phyloP scores from a whole-genome alignment of 2,797 vertebrate genomes.

The Mus minutoides region DNA sequence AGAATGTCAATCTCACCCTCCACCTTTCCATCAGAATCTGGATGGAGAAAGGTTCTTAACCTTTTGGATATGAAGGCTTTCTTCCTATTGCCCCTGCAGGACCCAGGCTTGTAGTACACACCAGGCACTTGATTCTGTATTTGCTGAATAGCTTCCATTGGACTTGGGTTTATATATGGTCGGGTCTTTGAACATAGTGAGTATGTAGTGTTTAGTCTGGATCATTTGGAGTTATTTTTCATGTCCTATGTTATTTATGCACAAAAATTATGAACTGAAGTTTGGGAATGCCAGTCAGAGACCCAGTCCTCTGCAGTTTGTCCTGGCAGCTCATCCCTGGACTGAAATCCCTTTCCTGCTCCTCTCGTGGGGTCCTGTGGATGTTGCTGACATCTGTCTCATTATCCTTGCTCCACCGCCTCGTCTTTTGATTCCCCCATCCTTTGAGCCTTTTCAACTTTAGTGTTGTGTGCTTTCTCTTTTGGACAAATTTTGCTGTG shows the following conservation, averaged over 20 bases:
- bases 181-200: not conserved
- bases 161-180: not conserved
- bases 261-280: not conserved
- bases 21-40: not conserved
- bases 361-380: not conserved
- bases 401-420: not conserved
- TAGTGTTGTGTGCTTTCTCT: not conserved
- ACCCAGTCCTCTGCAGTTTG: not conserved
- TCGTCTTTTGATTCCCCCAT: not conserved
- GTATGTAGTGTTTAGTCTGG: not conserved
- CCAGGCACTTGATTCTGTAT: not conserved
- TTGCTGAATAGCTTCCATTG: not conserved
- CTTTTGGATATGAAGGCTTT: not conserved
- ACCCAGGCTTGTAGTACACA: not conserved
- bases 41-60: not conserved
- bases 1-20: not conserved
- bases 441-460: not conserved
- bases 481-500: not conserved
- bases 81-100: not conserved
- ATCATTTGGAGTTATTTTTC: constrained; percentile 52
- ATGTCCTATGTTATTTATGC: constrained; percentile 16
- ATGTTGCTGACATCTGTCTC: not conserved
- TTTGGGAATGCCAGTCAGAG: constrained; percentile 52
- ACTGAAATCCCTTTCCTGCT: not conserved
- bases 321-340: not conserved